A percentile compares a stretch with the other conserved stretches of the same genome.
Conservation (phyloP, 1,140 invertebrate genomes). For the Ceratitis capitata region DNA sequence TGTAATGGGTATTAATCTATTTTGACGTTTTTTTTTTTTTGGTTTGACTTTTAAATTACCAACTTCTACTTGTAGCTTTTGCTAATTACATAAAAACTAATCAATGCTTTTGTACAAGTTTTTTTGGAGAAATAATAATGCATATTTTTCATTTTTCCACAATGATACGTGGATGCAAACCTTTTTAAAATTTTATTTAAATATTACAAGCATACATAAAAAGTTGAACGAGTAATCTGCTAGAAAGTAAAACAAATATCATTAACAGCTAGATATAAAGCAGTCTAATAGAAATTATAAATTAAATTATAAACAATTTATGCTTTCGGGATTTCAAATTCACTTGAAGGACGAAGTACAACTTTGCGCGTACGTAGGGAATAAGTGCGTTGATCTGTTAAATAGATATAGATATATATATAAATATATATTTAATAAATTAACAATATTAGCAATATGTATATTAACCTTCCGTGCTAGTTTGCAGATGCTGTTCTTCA, state of each 20-base stretch:
- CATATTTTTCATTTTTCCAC: background rate
- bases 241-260: background rate
- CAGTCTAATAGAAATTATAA: background rate
- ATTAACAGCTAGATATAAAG: background rate
- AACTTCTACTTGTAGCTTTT: too few species aligned
- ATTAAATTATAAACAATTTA: constrained; percentile 5
- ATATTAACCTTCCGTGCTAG: background rate
- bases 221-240: background rate
- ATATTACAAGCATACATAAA: background rate
- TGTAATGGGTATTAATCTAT: background rate
- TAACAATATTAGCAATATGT: constrained; percentile 41
- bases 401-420: constrained; percentile 46
- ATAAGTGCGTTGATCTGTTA: background rate
- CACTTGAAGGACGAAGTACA: constrained; percentile 52
- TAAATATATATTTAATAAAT: constrained; percentile 40
- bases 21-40: too few species aligned
- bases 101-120: too few species aligned
- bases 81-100: too few species aligned
- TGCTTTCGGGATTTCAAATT: constrained; percentile 43
- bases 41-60: too few species aligned
- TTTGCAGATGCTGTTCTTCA: constrained; percentile 37
- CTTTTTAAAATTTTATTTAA: background rate
- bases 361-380: constrained; percentile 52
- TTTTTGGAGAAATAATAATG: too few species aligned
- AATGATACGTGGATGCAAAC: background rate